phyloP scores from a whole-genome alignment of 2,888 invertebrate genomes.

The Protophormia terraenovae region DNA sequence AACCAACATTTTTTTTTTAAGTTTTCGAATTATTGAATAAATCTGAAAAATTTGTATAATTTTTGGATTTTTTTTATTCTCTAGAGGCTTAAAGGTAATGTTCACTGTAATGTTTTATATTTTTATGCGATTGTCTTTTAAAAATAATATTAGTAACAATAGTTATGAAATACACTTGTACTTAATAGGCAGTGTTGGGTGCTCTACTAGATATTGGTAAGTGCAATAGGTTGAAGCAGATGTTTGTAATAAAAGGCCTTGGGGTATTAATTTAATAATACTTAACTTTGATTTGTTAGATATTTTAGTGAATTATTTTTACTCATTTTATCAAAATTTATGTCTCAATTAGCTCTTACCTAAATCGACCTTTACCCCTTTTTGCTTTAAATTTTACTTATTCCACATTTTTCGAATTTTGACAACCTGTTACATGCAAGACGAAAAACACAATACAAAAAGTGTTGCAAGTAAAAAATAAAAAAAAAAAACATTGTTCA shows the following conservation, averaged over 20 bases:
- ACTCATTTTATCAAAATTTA: too few species aligned
- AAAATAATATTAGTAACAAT: slow-evolving; percentile 4
- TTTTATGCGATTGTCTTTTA: not conserved
- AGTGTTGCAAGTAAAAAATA: slow-evolving; percentile 29
- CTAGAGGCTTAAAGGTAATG: not conserved
- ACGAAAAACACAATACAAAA: slow-evolving; percentile 8
- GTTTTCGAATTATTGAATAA: slow-evolving; percentile 48
- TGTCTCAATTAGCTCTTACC: not conserved
- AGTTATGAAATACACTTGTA: not conserved
- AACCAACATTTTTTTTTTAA: not conserved
- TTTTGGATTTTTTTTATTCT: slow-evolving; percentile 5
- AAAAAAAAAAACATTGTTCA: slow-evolving; percentile 36
- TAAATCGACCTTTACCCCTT: not conserved
- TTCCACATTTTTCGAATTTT: slow-evolving; percentile 23
- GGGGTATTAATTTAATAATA: too few species aligned
- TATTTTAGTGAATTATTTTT: too few species aligned
- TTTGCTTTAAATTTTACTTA: not conserved
- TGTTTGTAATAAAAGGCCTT: not conserved
- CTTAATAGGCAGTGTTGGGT: not conserved
- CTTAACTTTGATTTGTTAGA: too few species aligned
- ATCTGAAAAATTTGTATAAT: slow-evolving; percentile 15
- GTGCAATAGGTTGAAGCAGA: not conserved
- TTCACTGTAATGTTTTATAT: not conserved
- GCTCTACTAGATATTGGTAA: not conserved
- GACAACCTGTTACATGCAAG: slow-evolving; percentile 59